Evolutionary conservation across 1,140 invertebrate species (phyloP), one percentile per base, ranked within the genome.

Genomic region (Euglossa dilemma): DNA sequence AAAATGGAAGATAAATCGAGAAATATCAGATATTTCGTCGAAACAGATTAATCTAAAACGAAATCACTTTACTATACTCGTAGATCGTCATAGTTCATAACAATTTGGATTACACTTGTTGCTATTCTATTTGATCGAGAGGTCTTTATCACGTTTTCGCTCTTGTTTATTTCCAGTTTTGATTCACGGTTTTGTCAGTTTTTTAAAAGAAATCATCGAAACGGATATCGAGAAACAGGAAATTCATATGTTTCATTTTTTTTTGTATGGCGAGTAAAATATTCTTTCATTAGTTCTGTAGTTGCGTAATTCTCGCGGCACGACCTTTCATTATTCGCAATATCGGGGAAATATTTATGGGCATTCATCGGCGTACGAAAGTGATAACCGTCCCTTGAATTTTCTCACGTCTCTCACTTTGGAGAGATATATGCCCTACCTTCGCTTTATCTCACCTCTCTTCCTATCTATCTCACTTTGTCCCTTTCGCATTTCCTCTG

Each of bases 261-360:
- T 36, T 16, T 18, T 28, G 43, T 0, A 18, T 3, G 11, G 6
- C 12, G 43, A 36, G 36, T 20, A 43, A 64, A 64, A 74, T 56
- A 69, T 52, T 75, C 50, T 25, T 36, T 59, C 36, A 66, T 80
- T 80, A 64, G 18, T 61, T 47, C 47, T 6, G 23, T 50, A 52
- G 43, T 80, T 47, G 52, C 54, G 25, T 11, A 20, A 50, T 54
- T 43, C 14, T n/a, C 7, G 20, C 12, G 20, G 28, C 16, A 16
- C 28, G 70, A n/a, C 20, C 47, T 56, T 75, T 54, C 79, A 36
- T 72, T 66, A 66, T 66, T 75, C 71, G 50, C 36, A 66, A 81
- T 81, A 75, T 75, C 50, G 71, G 59, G 36, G 59, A 75, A 81
- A 81, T 81, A 81, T 81, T 81, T 81, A 81, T 75, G 43, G 59